Percentiles rank a stretch among this genome's conserved stretches.
phyloP scores from a whole-genome alignment of 2,113 vertebrate species.

The Rhizomys pruinosus region DNA sequence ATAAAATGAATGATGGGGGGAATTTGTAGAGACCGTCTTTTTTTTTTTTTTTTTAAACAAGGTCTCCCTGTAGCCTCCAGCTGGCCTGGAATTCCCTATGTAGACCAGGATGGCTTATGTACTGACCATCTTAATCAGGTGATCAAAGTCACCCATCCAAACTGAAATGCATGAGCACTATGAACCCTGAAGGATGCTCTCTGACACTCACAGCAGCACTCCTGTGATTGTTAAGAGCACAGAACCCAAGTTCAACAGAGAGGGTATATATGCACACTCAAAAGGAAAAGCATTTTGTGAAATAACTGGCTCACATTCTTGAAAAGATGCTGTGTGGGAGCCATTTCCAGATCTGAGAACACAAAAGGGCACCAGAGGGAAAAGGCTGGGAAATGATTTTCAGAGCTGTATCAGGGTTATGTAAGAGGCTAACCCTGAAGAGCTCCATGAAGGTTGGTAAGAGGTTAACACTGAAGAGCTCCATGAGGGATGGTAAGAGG shows the following conservation, averaged over 20 bases:
- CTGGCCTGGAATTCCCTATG: no score
- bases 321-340: neutral
- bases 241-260: neutral
- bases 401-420: rapidly evolving
- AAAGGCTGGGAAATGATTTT: neutral
- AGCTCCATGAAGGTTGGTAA: neutral
- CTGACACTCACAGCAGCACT: neutral
- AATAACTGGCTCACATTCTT: neutral
- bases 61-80: no score
- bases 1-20: neutral
- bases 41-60: no score
- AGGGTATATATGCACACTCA: no score
- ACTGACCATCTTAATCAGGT: no score
- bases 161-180: neutral
- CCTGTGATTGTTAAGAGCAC: neutral
- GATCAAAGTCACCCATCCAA: neutral
- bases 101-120: no score
- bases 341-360: no score
- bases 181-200: neutral
- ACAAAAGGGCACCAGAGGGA: rapidly evolving
- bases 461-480: neutral
- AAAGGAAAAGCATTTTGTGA: neutral
- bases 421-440: neutral
- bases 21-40: neutral
- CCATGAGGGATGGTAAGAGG: neutral